phyloP scores from a whole-genome alignment of 1,140 invertebrate species.

The Pseudomyrmex sp. region DNA sequence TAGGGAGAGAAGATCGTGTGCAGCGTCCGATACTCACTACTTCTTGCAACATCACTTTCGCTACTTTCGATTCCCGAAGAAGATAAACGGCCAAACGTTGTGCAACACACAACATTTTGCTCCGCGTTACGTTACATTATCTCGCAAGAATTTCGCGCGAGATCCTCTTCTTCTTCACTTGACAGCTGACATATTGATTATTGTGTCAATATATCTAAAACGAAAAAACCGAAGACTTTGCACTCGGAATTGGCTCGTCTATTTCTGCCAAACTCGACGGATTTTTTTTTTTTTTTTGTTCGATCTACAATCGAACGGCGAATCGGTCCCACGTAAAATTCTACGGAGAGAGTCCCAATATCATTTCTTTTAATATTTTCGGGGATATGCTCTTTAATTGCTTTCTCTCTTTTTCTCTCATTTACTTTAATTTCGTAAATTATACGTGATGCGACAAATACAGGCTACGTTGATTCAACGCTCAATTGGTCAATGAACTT shows the following conservation, averaged over 20 bases:
- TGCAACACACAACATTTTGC: conserved; percentile 1
- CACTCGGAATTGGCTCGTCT: conserved; percentile 4
- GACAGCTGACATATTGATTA: conserved; percentile 16
- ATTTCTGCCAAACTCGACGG: neutral
- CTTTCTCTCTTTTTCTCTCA: no score
- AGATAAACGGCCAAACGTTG: conserved; percentile 38
- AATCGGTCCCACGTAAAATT: no score
- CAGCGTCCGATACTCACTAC: conserved; percentile 45
- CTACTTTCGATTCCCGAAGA: conserved; percentile 72
- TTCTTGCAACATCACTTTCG: conserved; percentile 70
- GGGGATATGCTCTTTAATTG: no score
- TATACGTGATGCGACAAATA: neutral
- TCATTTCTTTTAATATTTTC: no score
- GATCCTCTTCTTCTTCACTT: conserved; percentile 1
- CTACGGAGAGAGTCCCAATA: no score
- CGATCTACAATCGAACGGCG: no score
- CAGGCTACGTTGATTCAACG: neutral
- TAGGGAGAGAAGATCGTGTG: conserved; percentile 44
- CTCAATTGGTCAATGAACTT: conserved; percentile 5
- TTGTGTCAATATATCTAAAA: conserved; percentile 19
- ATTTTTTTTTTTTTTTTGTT: neutral
- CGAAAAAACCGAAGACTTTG: neutral
- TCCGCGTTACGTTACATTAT: conserved; percentile 13
- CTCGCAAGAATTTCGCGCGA: conserved; percentile 34
- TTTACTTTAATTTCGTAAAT: neutral